Evolutionary conservation across 2,113 vertebrate genomes (phyloP), one percentile per base, ranked within the genome.

Genomic region (Fukomys damarensis): DNA sequence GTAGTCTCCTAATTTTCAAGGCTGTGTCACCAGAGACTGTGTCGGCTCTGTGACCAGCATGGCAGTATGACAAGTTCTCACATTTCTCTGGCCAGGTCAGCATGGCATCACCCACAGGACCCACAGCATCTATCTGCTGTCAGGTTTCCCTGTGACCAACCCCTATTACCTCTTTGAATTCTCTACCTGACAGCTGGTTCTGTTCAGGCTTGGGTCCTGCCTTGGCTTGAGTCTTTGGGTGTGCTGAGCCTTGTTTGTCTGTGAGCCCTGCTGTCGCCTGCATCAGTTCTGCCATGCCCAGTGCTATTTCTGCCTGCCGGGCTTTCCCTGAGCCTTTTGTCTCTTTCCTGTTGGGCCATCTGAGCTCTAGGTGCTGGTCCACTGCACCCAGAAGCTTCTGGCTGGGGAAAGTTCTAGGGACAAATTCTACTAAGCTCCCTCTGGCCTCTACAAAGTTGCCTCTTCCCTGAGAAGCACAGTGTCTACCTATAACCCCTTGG

Each of bases 11-110:
- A 2, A 61, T 56, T 22, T 54, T 24, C 0, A 2, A 41, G 83
- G 85, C 85, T 68, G 26, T 16, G 7, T 72, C 81, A n/a, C 0
- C 26, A 22, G 38, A 59, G 90, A 30, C 2, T n/a, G 59, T 43
- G 0, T 52, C 28, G 3, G 38, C 20, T 52, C 43, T 38, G 0
- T 7, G 54, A 19, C 35, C 1, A 5, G 8, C 32, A 24, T 12
- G 56, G 56, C 77, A 74, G 30, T 17, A 1, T 52, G 70, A 79
- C 54, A 35, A 35, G 30, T 49, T 81, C 84, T 65, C 3, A 43
- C 38, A 5, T 70, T 28, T n/a, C 68, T 61, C 16, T 28, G 76
- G 26, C 82, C 76, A 61, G 72, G 43, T 61, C 52, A 58, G 80
- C 41, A 11, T 83, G 5, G 20, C 1, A 0, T 65, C 66, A 80